Evolutionary conservation across 2,797 vertebrate genomes (phyloP), one percentile per base, ranked within the genome.

Genomic region (Moxostoma hubbsi): DNA sequence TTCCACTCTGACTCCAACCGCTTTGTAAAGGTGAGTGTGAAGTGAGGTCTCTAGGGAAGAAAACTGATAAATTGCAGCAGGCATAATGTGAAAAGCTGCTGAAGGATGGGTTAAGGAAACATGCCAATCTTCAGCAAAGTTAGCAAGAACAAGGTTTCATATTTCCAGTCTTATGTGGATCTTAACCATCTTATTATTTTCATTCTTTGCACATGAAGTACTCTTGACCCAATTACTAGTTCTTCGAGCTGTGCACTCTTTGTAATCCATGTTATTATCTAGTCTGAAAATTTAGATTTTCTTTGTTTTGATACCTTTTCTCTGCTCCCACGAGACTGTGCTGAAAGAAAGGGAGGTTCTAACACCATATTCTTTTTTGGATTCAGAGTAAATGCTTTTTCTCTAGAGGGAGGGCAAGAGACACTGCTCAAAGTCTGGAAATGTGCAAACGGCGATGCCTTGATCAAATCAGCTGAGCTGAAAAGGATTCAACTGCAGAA

Each of bases 191-290:
- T 73, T 68, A 81, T 81, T 15, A 77, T 81, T 76, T 72, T 57
- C 55, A 57, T 62, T 55, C 57, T 62, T 73, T 15, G 49, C 64
- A 81, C 76, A 66, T 69, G 67, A 82, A 66, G 68, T 78, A 80
- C 74, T 75, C 85, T 87, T 91, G 90, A 92, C 91, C 90, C 88
- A 90, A 92, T 92, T 92, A 92, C 81, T 81, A 89, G 88, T 89
- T 88, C 80, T 61, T 86, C 78, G 9, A 49, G 82, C 87, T 92
- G 90, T 88, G 84, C 77, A 89, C 85, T 87, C 81, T 79, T 79
- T 75, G 55, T 65, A 79, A 74, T 81, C 75, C 62, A 76, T 84
- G 84, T 90, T 90, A 86, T 91, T 91, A 88, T 90, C 82, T 77
- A 85, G 73, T 66, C 84, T 5, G 45, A 75, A 18, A 84, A 81